A percentile compares a stretch with the other conserved stretches of the same genome.
Evolutionary conservation across 2,888 invertebrate genomes (phyloP).

Genomic region (Cyaniris semiargus): DNA sequence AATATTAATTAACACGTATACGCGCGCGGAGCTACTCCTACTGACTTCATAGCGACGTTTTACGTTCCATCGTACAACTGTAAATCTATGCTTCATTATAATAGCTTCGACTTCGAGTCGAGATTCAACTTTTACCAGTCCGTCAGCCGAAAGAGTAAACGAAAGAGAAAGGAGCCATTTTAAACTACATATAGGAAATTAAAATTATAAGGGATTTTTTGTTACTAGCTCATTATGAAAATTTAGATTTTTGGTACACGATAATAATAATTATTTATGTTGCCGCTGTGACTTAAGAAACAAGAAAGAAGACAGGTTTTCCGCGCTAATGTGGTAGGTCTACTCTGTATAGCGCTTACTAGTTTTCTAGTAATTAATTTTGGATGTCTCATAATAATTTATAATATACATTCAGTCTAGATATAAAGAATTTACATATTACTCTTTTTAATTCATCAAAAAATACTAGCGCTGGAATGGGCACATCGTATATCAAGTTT

Average conservation of each 20-base stretch:
- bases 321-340: background rate
- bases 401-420: background rate
- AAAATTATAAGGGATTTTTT: background rate
- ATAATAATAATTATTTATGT: background rate
- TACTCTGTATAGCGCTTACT: background rate
- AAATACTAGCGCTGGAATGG: background rate
- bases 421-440: background rate
- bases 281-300: background rate
- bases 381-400: background rate
- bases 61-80: background rate
- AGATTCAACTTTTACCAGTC: background rate
- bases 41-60: conserved; percentile 1
- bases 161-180: background rate
- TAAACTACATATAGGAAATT: too few species aligned
- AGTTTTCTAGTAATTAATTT: background rate
- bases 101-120: background rate
- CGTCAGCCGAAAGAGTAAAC: background rate
- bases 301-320: background rate
- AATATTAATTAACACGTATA: conserved; percentile 55
- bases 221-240: background rate
- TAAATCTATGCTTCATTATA: background rate
- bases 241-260: background rate
- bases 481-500: background rate
- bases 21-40: conserved; percentile 38
- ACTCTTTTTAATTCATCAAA: background rate